phyloP scores from a whole-genome alignment of 2,113 vertebrate genomes.

The Sebastes schlegelii region DNA sequence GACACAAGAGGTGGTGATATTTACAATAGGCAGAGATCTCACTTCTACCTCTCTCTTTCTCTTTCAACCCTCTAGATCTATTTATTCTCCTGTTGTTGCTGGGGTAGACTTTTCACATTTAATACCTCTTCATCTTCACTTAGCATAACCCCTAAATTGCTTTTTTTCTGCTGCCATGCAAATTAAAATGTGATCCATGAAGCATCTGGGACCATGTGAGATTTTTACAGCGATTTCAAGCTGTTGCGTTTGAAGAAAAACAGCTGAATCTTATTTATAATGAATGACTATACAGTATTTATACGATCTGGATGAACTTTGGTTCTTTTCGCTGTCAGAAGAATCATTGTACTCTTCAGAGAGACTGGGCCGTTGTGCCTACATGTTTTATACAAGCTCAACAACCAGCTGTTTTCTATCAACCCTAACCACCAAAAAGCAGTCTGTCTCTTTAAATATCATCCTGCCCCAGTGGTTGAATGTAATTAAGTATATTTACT shows the following conservation, averaged over 20 bases:
- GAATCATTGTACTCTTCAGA: neutral
- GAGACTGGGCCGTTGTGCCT: neutral
- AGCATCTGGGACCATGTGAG: neutral
- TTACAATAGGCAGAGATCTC: constrained; percentile 26
- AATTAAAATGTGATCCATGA: neutral
- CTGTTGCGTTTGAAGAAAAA: neutral
- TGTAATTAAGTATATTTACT: too few species aligned
- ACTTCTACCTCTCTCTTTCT: neutral
- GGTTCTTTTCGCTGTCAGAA: neutral
- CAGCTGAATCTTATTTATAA: neutral
- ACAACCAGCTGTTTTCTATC: neutral
- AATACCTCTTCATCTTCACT: neutral
- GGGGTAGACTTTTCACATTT: neutral
- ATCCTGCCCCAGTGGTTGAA: neutral
- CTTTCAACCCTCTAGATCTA: neutral
- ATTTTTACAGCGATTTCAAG: neutral
- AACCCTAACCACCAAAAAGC: neutral
- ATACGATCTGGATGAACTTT: neutral
- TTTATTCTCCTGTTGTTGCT: constrained; percentile 1
- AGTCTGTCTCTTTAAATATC: constrained; percentile 17
- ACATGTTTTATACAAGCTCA: neutral
- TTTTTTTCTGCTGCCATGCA: too few species aligned
- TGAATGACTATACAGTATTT: neutral
- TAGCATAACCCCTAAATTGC: neutral
- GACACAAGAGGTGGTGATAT: constrained; percentile 29